phyloP scores from a whole-genome alignment of 2,797 vertebrate genomes.

The Pitangus sulphuratus region DNA sequence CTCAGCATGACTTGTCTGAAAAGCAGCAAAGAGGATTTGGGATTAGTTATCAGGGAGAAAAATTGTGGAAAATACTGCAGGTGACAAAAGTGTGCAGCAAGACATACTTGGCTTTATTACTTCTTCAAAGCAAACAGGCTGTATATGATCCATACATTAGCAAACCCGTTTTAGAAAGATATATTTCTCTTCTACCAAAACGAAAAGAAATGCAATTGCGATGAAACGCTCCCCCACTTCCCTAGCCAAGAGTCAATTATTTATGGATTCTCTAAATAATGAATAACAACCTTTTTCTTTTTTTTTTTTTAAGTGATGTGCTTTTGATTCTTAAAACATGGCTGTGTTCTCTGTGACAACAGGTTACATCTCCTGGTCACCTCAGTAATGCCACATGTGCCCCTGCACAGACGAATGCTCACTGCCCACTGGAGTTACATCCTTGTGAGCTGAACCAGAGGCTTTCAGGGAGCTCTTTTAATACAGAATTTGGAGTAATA shows the following conservation, averaged over 20 bases:
- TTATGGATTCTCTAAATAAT: constrained; percentile 14
- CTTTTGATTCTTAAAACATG: background rate
- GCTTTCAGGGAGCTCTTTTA: background rate
- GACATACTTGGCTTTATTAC: constrained; percentile 20
- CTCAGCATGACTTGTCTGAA: constrained; percentile 53
- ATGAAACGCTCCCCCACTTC: background rate
- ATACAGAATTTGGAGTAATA: background rate
- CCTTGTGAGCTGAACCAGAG: fast-evolving
- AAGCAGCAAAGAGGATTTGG: constrained; percentile 57
- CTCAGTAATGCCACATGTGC: background rate
- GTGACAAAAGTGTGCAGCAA: constrained; percentile 59
- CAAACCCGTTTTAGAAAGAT: background rate
- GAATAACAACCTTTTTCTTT: background rate
- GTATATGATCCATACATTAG: background rate
- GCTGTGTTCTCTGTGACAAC: background rate
- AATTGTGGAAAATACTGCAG: constrained; percentile 48
- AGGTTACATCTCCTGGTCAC: background rate
- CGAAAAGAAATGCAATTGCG: background rate
- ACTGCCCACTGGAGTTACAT: background rate
- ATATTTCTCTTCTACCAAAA: background rate
- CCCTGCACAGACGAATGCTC: background rate
- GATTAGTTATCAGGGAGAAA: constrained; percentile 59
- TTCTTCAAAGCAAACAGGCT: constrained; percentile 55
- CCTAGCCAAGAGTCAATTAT: background rate
- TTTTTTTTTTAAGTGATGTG: background rate